Base-by-base conservation (phyloP, 1,140 invertebrate species). In the Meloidogyne exigua region DNA sequence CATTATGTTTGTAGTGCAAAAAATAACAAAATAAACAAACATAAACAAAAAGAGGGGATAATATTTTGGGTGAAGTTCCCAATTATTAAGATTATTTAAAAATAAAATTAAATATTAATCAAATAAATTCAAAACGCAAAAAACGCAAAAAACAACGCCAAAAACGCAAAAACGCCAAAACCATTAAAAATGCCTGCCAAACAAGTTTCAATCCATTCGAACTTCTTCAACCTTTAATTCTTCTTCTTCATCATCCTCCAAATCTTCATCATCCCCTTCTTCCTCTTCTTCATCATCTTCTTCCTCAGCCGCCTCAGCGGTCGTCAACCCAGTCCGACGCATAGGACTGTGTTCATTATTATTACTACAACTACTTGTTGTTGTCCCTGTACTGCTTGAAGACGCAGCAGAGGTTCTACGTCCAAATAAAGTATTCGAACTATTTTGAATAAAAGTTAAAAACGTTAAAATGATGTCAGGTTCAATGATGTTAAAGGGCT, bases 401-500 rank as follows among this genome's bases (percentile, higher is more conserved):
- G 49, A 57, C 18, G 49, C 49, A 4, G 49, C 49, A 5, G 49
- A 57, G 3, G 49, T 57, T 5, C 49, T 18, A 7, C 49, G 49
- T n/a, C 12, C 49, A n/a, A 57, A 18, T 21, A 18, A 57, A n/a
- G 18, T 49, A 49, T 18, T 49, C 10, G 13, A 49, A 49, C 5
- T 49, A 18, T 49, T 18, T n/a, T 57, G 49, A 10, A 23, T 62
- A 23, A 36, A 36, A 0, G 71, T 65, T 36, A 73, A 36, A 39
- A 73, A 73, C 5, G 71, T 73, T 10, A 73, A 65, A 32, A 73
- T 21, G 32, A 73, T 73, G 71, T 73, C 71, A 23, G 39, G 39
- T 4, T 36, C 21, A 23, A 62, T 39, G 23, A 2, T 73, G 57
- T 57, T 57, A 9, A 57, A 57, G 42, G 36, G 36, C 10, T 39